Evolutionary conservation across 2,113 vertebrate species (phyloP).

Genomic region (Castor canadensis): DNA sequence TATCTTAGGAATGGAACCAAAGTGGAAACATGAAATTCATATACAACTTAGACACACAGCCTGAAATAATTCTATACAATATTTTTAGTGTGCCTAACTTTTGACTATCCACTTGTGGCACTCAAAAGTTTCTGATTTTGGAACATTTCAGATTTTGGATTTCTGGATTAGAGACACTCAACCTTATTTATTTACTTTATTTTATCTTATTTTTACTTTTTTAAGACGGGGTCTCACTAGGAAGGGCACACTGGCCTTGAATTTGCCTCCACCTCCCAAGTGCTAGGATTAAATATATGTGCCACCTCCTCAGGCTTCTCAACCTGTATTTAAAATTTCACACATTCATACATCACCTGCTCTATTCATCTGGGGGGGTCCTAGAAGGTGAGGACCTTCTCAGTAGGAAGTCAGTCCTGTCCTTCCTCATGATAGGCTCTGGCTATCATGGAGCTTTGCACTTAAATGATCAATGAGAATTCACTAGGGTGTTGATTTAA

Average conservation of each 20-base stretch:
- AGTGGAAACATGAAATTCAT: not conserved
- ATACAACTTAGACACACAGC: not conserved
- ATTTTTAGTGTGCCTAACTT: too few species aligned
- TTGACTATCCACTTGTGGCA: not conserved
- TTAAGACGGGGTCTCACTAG: too few species aligned
- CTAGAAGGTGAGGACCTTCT: not conserved
- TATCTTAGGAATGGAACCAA: not conserved
- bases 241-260: too few species aligned
- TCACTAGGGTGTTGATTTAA: not conserved
- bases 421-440: not conserved
- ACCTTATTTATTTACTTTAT: not conserved
- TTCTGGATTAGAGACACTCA: not conserved
- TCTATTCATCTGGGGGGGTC: not conserved
- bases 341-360: not conserved
- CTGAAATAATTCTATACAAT: not conserved
- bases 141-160: not conserved
- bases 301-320: too few species aligned
- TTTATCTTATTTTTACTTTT: too few species aligned
- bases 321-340: not conserved
- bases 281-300: too few species aligned
- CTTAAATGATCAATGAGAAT: not conserved
- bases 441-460: not conserved
- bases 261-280: too few species aligned
- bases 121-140: not conserved
- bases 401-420: not conserved